Conservation (phyloP, 2,888 invertebrate genomes). For the Achlya flavicornis region DNA sequence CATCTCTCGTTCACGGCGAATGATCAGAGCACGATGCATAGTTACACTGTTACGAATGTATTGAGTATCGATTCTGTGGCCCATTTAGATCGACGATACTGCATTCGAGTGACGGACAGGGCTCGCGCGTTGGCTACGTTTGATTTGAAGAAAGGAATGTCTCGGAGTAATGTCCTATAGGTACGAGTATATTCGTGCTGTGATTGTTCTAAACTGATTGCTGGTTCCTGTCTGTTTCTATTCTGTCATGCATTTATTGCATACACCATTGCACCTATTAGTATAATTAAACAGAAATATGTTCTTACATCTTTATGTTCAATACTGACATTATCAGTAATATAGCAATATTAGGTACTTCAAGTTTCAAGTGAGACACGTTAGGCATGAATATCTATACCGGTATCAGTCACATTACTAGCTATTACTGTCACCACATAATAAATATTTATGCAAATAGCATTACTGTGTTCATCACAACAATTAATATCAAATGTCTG, state of each 20-base stretch:
- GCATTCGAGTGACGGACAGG: conserved; percentile 70
- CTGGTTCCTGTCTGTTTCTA: neutral
- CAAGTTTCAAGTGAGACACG: neutral
- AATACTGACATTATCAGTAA: too few species aligned
- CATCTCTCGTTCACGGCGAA: conserved; percentile 66
- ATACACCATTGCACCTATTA: neutral
- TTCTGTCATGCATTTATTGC: neutral
- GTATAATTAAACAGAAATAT: too few species aligned
- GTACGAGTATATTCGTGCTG: conserved; percentile 32
- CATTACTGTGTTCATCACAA: too few species aligned
- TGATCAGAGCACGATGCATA: conserved; percentile 68
- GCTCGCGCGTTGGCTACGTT: conserved; percentile 58
- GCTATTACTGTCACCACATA: neutral
- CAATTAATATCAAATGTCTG: too few species aligned
- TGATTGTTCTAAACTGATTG: conserved; percentile 60
- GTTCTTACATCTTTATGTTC: too few species aligned
- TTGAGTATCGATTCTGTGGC: conserved; percentile 70
- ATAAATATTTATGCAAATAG: neutral
- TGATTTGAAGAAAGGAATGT: conserved; percentile 66
- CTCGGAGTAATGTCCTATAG: conserved; percentile 33
- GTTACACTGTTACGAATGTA: conserved; percentile 63
- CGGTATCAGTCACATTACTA: neutral
- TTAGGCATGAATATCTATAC: neutral
- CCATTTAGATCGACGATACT: conserved; percentile 78
- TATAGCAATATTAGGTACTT: too few species aligned